Base-by-base conservation (phyloP, 2,888 invertebrate species). In the Hypomecis atomaria region DNA sequence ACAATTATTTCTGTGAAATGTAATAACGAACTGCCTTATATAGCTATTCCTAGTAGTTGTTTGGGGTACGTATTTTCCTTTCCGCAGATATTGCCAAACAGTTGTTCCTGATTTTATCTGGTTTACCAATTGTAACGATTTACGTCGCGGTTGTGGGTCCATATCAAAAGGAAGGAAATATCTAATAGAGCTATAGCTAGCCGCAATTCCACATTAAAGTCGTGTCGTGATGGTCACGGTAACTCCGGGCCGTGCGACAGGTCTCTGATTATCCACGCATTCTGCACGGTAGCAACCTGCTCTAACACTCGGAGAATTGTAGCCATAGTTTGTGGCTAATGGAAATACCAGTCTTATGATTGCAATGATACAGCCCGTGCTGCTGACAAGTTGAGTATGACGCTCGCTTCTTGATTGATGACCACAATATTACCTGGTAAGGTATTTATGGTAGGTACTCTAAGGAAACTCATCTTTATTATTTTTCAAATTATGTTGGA, bases 241-340 rank as follows among this genome's bases (percentile, higher is more conserved):
- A 71, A 77, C 73, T 70, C 68, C 78, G 76, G 88, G 86, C 88
- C 91, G 91, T 91, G 92, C 88, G 91, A 92, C 91, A 89, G 89
- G 90, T 90, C 87, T 70, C 84, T 84, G 85, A 91, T 91, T 92
- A 86, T 88, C 82, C 76, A 89, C 92, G 91, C 90, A 89, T 92
- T 90, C 84, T 87, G 85, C 86, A 86, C 86, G 88, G 85, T 85
- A 78, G 80, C 70, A 70, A 71, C 70, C 71, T 47, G 23, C 50
- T 60, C 59, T 53, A 67, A 58, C 62, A 61, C 62, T 63, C 63
- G 55, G 61, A 55, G 47, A 43, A 70, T 61, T 67, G 65, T 60
- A 48, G 64, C 65, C 44, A 44, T 13, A 13, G 13, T 13, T 44
- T 44, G 11, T 44, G 23, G 23, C 23, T 72, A 68, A 69, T 69